A percentile compares a stretch with the other conserved stretches of the same genome.
These are phyloP conservation scores for Schrankia costaestrigalis DNA, from an alignment of 2,888 invertebrate genomes.

Conservation along the genomic window DNA sequence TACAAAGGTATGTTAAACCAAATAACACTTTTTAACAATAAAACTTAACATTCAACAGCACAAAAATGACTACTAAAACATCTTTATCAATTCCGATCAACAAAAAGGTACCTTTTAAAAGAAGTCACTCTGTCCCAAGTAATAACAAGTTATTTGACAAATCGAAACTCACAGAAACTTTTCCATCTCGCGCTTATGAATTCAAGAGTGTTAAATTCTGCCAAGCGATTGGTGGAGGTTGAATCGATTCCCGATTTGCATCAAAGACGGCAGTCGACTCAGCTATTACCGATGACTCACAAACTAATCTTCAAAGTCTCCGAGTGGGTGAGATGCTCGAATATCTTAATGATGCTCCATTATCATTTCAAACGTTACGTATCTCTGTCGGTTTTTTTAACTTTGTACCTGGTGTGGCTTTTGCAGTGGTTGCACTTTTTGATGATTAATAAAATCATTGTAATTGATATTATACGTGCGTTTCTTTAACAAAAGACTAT, in stretches of 20 bases:
- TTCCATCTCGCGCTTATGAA: conserved; percentile 37
- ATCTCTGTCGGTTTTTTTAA: conserved; percentile 4
- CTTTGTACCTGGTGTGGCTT: too few relatives aligned
- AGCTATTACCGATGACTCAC: conserved; percentile 56
- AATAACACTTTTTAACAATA: too few relatives aligned
- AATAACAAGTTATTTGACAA: conserved; percentile 37
- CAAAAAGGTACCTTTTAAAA: conserved; percentile 19
- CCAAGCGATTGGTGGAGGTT: conserved; percentile 35
- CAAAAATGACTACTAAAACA: background rate
- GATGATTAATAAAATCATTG: too few relatives aligned
- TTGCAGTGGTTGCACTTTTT: too few relatives aligned
- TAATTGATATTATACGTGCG: too few relatives aligned
- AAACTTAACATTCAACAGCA: background rate
- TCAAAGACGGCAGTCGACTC: conserved; percentile 57
- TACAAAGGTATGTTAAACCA: too few relatives aligned
- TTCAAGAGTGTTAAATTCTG: conserved; percentile 41
- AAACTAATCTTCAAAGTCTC: conserved; percentile 63
- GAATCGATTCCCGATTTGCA: conserved; percentile 63
- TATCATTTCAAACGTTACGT: conserved; percentile 18
- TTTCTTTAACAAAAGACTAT: too few relatives aligned
- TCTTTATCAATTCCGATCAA: conserved; percentile 6
- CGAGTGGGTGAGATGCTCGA: conserved; percentile 27
- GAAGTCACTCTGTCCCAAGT: conserved; percentile 26
- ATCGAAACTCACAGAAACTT: conserved; percentile 29
- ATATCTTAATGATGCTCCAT: conserved; percentile 31